phyloP scores from a whole-genome alignment of 2,113 vertebrate species.

The Gallinago undulata region DNA sequence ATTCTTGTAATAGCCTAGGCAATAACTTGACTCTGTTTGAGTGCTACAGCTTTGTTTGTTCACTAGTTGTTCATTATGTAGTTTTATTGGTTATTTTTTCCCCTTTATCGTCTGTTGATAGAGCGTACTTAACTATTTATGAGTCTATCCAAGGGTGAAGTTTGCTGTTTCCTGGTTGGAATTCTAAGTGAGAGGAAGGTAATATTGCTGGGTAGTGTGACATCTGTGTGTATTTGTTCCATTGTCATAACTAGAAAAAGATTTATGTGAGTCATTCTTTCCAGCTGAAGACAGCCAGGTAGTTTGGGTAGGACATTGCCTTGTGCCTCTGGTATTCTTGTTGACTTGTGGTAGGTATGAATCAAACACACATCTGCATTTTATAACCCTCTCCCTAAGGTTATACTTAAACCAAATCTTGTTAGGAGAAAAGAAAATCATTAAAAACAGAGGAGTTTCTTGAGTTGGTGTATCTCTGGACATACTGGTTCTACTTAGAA shows the following conservation, averaged over 20 bases:
- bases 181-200: conserved; percentile 5
- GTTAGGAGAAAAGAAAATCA: too few relatives aligned
- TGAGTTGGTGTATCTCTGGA: background rate
- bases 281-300: background rate
- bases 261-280: background rate
- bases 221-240: background rate
- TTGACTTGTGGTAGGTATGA: background rate
- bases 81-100: conserved; percentile 71
- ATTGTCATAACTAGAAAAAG: background rate
- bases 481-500: background rate
- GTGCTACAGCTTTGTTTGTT: conserved; percentile 53
- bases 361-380: background rate
- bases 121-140: conserved; percentile 68
- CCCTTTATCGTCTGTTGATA: conserved; percentile 56
- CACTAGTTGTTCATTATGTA: conserved; percentile 69
- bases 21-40: conserved; percentile 46
- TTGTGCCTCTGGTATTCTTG: background rate
- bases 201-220: background rate
- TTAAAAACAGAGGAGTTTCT: background rate
- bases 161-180: conserved; percentile 58
- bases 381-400: background rate
- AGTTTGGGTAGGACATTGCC: background rate
- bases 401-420: background rate
- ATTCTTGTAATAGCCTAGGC: conserved; percentile 48
- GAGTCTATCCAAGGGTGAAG: conserved; percentile 52